Evolutionary conservation across 2,888 invertebrate genomes (phyloP), one percentile per base, ranked within the genome.

Genomic region (Tribolium freemani): DNA sequence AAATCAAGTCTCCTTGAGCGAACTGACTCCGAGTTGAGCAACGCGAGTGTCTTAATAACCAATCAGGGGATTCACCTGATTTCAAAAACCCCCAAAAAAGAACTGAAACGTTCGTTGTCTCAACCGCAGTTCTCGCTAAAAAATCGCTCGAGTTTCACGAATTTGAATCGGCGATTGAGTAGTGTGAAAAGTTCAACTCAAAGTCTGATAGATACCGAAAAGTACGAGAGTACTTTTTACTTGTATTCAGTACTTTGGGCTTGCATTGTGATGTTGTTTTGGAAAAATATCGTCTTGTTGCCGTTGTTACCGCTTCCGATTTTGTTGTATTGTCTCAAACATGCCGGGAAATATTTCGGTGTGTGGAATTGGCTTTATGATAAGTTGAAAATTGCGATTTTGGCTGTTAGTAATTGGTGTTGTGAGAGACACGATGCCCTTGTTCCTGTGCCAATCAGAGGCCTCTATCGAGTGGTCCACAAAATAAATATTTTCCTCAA

Each of bases 251-350:
- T 96, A 8, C 88, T 96, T 77, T 96, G 95, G 88, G 93, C 93
- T 1, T 96, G 96, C 79, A 87, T 93, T 5, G 90, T 93, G 63
- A 95, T 96, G 87, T 89, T 96, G 30, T 88, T 97, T 10, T 97
- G 96, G 93, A 94, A 94, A 80, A 93, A 96, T 82, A 90, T 94
- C 61, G 95, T 96, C 94, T 86, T 95, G 73, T 86, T 95, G 75
- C 91, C 93, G 5, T 89, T 96, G 20, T 88, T 95, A 61, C 89
- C 94, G 0, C 89, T 97, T 77, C 96, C 96, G 5, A 88, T 96
- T 67, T 88, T 91, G 0, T 92, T 94, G 77, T 93, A 94, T 84
- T 86, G 90, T 6, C 80, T 94, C 86, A 91, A 85, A 87, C 87
- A 83, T 69, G 86, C 77, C 76, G 90, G 79, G 83, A 87, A 77